Evolutionary conservation across 2,888 invertebrate species (phyloP).

Genomic region (Cheilosia vulpina): DNA sequence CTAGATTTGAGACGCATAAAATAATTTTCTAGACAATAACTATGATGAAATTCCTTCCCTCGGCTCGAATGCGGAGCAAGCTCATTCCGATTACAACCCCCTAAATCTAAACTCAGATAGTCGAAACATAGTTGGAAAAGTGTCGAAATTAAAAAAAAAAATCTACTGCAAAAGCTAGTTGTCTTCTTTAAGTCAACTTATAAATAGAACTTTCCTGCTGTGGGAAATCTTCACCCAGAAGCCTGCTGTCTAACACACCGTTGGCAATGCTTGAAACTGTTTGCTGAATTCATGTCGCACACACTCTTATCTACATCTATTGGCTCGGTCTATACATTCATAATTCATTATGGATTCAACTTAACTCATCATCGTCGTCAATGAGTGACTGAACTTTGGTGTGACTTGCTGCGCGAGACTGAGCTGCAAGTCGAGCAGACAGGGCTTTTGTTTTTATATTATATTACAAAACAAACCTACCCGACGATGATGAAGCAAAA

Average conservation of each 20-base stretch:
- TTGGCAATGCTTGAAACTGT: not conserved
- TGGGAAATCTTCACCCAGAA: not conserved
- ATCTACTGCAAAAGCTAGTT: too few relatives aligned
- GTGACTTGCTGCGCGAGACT: not conserved
- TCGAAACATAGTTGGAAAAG: too few relatives aligned
- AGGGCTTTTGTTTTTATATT: conserved; percentile 52
- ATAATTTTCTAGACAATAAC: too few relatives aligned
- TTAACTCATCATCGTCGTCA: conserved; percentile 47
- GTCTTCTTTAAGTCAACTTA: too few relatives aligned
- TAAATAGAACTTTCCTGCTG: not conserved
- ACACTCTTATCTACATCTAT: conserved; percentile 67
- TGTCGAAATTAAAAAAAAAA: too few relatives aligned
- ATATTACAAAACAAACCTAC: conserved; percentile 52
- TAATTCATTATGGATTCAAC: conserved; percentile 56
- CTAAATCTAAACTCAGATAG: too few relatives aligned
- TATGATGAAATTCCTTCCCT: too few relatives aligned
- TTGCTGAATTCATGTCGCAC: conserved; percentile 46
- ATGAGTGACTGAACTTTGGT: conserved; percentile 70
- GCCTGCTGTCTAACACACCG: not conserved
- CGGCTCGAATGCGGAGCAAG: too few relatives aligned
- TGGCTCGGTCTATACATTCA: not conserved
- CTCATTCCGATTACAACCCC: too few relatives aligned
- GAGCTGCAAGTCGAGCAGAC: conserved; percentile 27
- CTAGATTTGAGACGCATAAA: too few relatives aligned
- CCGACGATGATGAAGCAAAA: conserved; percentile 31